phyloP scores from a whole-genome alignment of 30 jellyfish, hydroid and myxozoan species.

The Turritopsis dohrnii region DNA sequence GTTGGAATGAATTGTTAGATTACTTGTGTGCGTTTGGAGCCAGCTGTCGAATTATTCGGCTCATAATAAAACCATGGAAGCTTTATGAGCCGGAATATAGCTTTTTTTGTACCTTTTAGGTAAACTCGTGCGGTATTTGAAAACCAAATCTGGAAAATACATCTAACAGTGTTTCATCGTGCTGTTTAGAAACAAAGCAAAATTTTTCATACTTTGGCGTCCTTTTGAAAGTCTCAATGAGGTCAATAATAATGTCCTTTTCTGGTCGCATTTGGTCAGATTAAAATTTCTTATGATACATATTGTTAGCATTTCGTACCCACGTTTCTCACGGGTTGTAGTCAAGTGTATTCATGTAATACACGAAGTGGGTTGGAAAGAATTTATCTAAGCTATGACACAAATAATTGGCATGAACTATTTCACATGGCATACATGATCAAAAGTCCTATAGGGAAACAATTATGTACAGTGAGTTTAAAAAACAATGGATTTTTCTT shows the following conservation, averaged over 20 bases:
- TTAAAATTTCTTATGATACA: neutral
- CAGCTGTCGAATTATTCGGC: neutral
- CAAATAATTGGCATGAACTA: neutral
- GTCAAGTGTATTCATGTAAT: neutral
- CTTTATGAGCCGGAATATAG: neutral
- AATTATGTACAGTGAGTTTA: too few species aligned
- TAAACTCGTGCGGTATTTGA: too few species aligned
- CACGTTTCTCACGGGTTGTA: neutral
- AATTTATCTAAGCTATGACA: neutral
- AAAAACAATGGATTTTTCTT: too few species aligned
- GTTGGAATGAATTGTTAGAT: neutral
- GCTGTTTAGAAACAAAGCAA: neutral
- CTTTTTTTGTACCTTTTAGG: too few species aligned
- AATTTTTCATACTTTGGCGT: neutral
- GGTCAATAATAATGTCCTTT: neutral
- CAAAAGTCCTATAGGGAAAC: too few species aligned
- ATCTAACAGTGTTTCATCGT: too few species aligned
- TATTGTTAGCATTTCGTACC: neutral
- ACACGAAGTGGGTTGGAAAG: neutral
- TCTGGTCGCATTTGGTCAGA: neutral
- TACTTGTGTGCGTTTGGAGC: neutral
- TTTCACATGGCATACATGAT: too few species aligned
- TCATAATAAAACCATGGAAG: neutral
- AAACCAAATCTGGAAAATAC: too few species aligned
- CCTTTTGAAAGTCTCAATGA: neutral